These are phyloP conservation scores for Rhegmatorhina hoffmannsi DNA, from an alignment of 2,113 vertebrate species.

Conservation along the genomic window DNA sequence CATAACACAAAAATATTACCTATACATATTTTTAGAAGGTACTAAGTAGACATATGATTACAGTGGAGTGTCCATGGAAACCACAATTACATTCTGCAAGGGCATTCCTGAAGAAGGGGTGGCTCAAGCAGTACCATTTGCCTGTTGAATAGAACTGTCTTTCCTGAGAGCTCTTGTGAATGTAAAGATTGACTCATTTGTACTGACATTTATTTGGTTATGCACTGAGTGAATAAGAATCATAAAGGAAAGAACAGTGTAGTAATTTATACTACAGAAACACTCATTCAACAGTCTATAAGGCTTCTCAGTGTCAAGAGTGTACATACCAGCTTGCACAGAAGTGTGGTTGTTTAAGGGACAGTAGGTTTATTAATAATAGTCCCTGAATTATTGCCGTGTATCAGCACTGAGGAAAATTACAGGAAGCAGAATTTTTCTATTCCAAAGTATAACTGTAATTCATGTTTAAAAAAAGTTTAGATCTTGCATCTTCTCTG, in stretches of 20 bases:
- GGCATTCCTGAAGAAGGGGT: not conserved
- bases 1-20: not conserved
- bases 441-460: not conserved
- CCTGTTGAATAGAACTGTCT: not conserved
- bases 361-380: not conserved
- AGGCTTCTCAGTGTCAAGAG: not conserved
- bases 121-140: not conserved
- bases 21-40: constrained; percentile 33
- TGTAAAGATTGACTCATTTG: not conserved
- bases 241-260: not conserved
- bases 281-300: not conserved
- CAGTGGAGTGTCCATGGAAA: constrained; percentile 39
- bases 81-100: not conserved
- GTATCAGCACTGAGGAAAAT: not conserved
- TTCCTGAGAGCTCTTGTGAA: not conserved
- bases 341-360: not conserved
- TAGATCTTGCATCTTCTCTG: not conserved
- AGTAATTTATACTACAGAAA: not conserved
- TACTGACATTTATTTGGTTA: not conserved
- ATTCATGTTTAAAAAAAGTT: not conserved
- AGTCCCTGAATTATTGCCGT: not conserved
- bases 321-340: not conserved
- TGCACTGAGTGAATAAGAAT: not conserved
- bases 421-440: not conserved
- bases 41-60: not conserved